Percentiles rank a stretch among this genome's conserved stretches.
phyloP scores from a whole-genome alignment of 2,888 invertebrate genomes.

The Altica lythri region DNA sequence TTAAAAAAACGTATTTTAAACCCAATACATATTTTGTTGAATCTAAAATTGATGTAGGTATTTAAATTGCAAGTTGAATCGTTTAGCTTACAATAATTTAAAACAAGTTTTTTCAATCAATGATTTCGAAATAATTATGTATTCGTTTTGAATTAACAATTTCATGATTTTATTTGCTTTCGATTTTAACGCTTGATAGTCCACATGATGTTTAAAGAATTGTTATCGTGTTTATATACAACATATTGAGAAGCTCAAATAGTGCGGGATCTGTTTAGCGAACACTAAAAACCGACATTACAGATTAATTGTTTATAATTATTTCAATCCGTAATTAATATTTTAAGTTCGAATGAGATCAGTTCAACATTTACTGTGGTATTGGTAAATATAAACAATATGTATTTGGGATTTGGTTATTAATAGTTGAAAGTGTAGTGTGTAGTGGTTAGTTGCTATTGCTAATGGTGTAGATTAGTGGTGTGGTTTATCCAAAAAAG shows the following conservation, averaged over 20 bases:
- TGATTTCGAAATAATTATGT: constrained; percentile 8
- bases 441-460: too few relatives aligned
- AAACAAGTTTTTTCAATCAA: constrained; percentile 8
- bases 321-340: background rate
- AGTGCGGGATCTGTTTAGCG: background rate
- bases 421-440: too few relatives aligned
- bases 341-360: constrained; percentile 1
- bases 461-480: too few relatives aligned
- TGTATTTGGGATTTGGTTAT: too few relatives aligned
- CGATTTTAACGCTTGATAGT: constrained; percentile 28
- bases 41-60: too few relatives aligned
- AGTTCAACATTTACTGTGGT: background rate
- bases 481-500: too few relatives aligned
- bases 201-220: constrained; percentile 24
- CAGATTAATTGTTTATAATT: background rate
- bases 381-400: constrained; percentile 18
- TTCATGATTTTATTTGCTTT: constrained; percentile 21
- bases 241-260: constrained; percentile 7
- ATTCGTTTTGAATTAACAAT: constrained; percentile 6
- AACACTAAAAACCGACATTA: background rate
- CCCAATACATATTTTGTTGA: background rate
- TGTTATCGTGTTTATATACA: constrained; percentile 22
- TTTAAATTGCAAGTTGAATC: too few relatives aligned
- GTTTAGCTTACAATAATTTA: too few relatives aligned
- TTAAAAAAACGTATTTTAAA: background rate